Evolutionary conservation across 2,797 vertebrate species (phyloP), one percentile per base, ranked within the genome.

Genomic region (Vultur gryphus): DNA sequence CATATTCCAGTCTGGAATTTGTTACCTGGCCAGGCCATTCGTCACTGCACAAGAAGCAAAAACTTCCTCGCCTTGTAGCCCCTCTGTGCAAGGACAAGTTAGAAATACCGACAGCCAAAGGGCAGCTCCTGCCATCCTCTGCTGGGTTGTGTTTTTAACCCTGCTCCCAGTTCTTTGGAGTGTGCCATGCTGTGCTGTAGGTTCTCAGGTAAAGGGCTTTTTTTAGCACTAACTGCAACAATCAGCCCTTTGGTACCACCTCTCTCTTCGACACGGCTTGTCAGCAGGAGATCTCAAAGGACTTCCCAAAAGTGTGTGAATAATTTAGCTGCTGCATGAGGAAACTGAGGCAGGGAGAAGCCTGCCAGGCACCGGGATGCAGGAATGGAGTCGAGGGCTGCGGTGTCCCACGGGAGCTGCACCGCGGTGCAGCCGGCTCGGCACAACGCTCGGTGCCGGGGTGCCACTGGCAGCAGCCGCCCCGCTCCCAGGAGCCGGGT

Each of bases 1-100:
- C 95, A 93, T 54, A 93, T 97, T 96, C 94, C 85, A 87, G 85
- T 54, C 65, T 35, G 90, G 89, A 91, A 95, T 97, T 96, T 96
- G 93, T 95, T 97, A 97, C 96, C 96, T 96, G 92, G 55, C 89
- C 91, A 86, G 89, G 31, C 52, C 76, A 59, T 95, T 94, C 2
- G 43, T 96, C 92, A 96, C 44, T 6, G 29, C 48, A 51, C 11
- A 15, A 92, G 81, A 76, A 94, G 43, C 28, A 69, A 75, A 95
- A 93, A 80, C 89, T 87, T 96, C 46, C 67, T 67, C 1, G 64
- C 59, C 86, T 84, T 69, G 31, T n/a, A 76, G 69, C 61, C 82
- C 58, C 13, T 54, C 52, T 24, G 33, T 55, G 44, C 92, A 95
- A 94, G 93, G 93, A 75, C 80, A 57, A 35, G 25, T 48, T 13